Evolutionary conservation across 1,140 invertebrate genomes (phyloP).

Genomic region (Aphelenchoides besseyi): DNA sequence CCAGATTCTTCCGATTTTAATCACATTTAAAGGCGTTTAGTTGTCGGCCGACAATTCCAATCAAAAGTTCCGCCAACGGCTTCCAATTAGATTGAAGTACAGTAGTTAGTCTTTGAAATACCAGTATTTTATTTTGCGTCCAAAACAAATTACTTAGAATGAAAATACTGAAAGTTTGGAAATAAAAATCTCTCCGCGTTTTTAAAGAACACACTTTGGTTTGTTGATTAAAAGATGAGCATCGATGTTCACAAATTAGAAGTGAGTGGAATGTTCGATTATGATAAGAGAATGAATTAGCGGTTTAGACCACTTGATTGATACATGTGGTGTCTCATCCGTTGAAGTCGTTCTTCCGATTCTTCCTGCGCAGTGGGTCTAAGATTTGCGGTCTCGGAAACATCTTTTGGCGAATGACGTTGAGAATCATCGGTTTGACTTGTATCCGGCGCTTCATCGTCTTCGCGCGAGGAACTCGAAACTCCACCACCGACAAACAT

Average conservation of each 20-base stretch:
- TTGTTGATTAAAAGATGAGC: too few species aligned
- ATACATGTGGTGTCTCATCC: constrained; percentile 3
- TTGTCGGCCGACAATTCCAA: neutral
- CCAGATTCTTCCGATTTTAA: neutral
- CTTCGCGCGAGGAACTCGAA: neutral
- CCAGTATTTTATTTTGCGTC: constrained; percentile 2
- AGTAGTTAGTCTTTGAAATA: neutral
- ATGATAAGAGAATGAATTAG: neutral
- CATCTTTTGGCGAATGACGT: neutral
- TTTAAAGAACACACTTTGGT: too few species aligned
- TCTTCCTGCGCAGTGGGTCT: neutral
- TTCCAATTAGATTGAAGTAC: neutral
- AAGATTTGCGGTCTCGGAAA: constrained; percentile 3
- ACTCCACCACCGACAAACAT: constrained; percentile 44
- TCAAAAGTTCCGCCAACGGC: neutral
- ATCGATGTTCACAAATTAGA: neutral
- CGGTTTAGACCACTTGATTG: neutral
- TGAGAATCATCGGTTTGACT: constrained; percentile 1
- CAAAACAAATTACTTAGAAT: neutral
- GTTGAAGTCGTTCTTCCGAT: constrained; percentile 6
- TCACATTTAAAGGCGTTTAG: neutral
- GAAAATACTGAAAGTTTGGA: neutral
- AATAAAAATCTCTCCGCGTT: neutral
- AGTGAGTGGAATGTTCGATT: constrained; percentile 1
- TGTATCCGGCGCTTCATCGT: neutral